Evolutionary conservation across 2,113 vertebrate genomes (phyloP), one percentile per base, ranked within the genome.

Genomic region (Emydocephalus ijimae): DNA sequence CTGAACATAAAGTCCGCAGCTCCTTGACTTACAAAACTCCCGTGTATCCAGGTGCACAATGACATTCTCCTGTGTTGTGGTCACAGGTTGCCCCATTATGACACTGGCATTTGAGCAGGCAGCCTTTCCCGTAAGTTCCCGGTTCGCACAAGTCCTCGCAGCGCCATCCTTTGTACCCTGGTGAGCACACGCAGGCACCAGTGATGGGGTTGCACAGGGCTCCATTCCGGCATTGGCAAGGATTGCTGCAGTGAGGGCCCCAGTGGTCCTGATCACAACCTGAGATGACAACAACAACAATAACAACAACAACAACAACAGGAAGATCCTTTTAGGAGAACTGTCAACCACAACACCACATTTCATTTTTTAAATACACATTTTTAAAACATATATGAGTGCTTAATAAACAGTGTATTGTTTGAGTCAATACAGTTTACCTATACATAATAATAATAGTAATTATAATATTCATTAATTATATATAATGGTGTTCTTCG

Each of bases 121-220:
- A 99, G 92, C 96, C 97, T 94, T 99, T 99, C 96, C 99, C 99
- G 0, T 99, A 99, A 96, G 97, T 98, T 24, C 98, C 98, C 0
- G 98, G 97, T 3, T 99, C 98, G 3, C 99, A 99, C 95, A 96
- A 97, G 96, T 99, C 99, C 95, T 99, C 99, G 2, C 99, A 99
- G 86, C 99, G 99, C 99, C 99, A 99, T 29, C 99, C 99, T 45
- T 98, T 98, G 97, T 98, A 99, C 23, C 99, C 99, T 0, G 99
- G 98, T 0, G 99, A 98, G 64, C 99, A 99, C 90, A 99, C 99
- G 34, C 99, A 99, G 94, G 99, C 99, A 0, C 99, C 99, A 0
- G 99, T 99, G 98, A 99, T 99, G 96, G 99, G 99, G 97, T 99
- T 99, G 96, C 99, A 99, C 95, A 99, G 98, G 4, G 99, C 99